Evolutionary conservation across 2,888 invertebrate species (phyloP).

Genomic region (Tortrix viridana): DNA sequence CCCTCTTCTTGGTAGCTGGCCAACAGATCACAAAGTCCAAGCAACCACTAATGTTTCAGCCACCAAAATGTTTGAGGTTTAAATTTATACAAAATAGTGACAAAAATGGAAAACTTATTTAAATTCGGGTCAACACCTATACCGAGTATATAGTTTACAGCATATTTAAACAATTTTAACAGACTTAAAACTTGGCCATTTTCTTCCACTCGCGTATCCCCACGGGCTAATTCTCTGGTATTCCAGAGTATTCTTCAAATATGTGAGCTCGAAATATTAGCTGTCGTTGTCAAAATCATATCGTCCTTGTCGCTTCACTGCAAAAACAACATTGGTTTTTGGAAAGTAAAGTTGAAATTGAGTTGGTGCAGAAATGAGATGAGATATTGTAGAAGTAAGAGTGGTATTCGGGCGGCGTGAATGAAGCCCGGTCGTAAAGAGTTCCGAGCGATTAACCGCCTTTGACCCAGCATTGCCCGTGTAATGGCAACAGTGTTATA

Average conservation of each 20-base stretch:
- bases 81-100: no score
- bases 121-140: no score
- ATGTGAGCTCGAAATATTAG: conserved; percentile 33
- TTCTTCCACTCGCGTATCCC: background rate
- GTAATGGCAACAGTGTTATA: conserved; percentile 31
- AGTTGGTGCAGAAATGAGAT: conserved; percentile 28
- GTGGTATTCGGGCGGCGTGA: conserved; percentile 47
- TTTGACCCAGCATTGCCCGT: conserved; percentile 51
- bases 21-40: no score
- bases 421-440: conserved; percentile 62
- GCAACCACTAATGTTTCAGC: no score
- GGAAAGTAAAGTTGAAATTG: background rate
- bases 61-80: no score
- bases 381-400: conserved; percentile 45
- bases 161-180: background rate
- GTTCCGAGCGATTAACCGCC: conserved; percentile 68
- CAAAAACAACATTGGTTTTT: background rate
- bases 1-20: no score
- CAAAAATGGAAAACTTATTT: no score
- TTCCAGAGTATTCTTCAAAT: conserved; percentile 44
- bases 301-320: background rate
- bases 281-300: conserved; percentile 7
- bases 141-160: no score
- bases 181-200: conserved; percentile 14
- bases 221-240: conserved; percentile 36